Evolutionary conservation across 2,797 vertebrate genomes (phyloP).

Genomic region (Poecilia velifera): DNA sequence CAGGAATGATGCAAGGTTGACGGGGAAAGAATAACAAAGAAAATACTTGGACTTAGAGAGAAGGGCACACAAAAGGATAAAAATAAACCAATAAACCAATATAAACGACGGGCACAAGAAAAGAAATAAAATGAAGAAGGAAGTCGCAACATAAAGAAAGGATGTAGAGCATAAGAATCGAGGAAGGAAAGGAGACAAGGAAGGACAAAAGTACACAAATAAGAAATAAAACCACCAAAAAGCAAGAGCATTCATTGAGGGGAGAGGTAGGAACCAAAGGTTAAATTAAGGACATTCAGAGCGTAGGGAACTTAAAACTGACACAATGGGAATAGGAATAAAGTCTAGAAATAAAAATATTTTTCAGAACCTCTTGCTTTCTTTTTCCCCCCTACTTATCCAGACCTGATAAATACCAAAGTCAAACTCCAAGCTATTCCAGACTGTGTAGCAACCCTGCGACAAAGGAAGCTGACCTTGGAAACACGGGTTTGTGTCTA

Average conservation of each 20-base stretch:
- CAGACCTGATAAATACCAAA: background rate
- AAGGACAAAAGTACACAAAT: background rate
- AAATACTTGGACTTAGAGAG: background rate
- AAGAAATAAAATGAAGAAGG: background rate
- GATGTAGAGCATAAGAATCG: background rate
- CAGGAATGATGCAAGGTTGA: background rate
- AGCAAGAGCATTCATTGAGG: background rate
- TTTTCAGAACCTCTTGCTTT: background rate
- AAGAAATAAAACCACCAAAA: background rate
- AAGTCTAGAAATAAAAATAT: background rate
- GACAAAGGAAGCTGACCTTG: constrained; percentile 10
- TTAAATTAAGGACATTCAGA: background rate
- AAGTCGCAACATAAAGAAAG: background rate
- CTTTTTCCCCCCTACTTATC: background rate
- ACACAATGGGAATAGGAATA: background rate
- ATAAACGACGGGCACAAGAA: background rate
- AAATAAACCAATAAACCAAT: background rate
- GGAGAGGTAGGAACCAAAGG: no score
- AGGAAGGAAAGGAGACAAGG: background rate
- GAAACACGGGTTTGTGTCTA: constrained; percentile 36
- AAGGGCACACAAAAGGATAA: background rate
- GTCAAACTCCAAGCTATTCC: background rate
- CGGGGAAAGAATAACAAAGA: background rate
- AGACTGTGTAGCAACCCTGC: background rate
- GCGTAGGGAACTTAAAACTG: background rate